Evolutionary conservation across 2,888 invertebrate species (phyloP).

Genomic region (Drosophila fungiperda): DNA sequence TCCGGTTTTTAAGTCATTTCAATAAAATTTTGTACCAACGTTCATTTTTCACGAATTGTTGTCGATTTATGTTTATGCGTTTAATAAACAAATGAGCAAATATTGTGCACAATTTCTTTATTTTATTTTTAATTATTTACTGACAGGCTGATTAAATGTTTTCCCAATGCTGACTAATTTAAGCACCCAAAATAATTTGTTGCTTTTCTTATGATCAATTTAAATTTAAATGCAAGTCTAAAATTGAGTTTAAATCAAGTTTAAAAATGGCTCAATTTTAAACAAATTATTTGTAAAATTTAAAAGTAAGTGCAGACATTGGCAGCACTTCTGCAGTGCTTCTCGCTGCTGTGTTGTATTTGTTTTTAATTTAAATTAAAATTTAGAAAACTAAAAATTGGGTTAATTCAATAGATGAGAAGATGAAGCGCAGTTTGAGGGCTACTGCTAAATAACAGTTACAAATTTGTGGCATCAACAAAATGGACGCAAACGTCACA

Average conservation of each 20-base stretch:
- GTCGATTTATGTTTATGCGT: too few relatives aligned
- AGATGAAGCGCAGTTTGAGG: background rate
- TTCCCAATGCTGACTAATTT: constrained; percentile 48
- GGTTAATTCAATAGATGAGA: constrained; percentile 41
- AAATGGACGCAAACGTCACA: constrained; percentile 9
- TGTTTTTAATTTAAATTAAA: background rate
- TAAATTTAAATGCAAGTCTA: background rate
- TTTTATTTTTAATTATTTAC: constrained; percentile 20
- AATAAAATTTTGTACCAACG: background rate
- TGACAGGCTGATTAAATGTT: constrained; percentile 37
- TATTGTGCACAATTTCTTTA: constrained; percentile 36
- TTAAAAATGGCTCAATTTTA: background rate
- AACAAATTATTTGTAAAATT: background rate
- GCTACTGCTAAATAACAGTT: constrained; percentile 6
- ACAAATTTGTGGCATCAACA: constrained; percentile 15
- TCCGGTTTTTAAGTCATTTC: too few relatives aligned
- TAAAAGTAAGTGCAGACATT: constrained; percentile 5
- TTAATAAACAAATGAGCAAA: constrained; percentile 41
- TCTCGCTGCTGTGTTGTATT: constrained; percentile 12
- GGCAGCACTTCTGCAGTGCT: constrained; percentile 11
- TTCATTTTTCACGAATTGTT: constrained; percentile 14
- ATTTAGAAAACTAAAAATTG: constrained; percentile 13
- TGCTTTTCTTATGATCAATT: background rate
- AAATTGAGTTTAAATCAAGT: background rate
- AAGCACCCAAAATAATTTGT: constrained; percentile 25